Evolutionary conservation across 2,888 invertebrate species (phyloP).

Genomic region (Lumbricus terrestris): DNA sequence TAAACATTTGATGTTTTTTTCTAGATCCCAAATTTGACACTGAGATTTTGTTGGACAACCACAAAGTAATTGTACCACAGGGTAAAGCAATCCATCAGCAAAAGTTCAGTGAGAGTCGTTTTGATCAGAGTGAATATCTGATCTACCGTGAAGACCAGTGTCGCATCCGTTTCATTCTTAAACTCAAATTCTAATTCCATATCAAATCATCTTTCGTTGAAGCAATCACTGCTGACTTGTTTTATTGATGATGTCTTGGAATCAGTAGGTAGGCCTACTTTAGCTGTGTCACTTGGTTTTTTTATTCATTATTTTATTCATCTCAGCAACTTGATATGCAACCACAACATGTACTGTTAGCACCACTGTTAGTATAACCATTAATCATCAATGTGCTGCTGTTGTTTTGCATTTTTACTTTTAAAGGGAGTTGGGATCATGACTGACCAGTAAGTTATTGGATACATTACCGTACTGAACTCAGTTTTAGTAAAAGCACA

Average conservation of each 20-base stretch:
- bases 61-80: slow-evolving; percentile 56
- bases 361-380: too few species aligned
- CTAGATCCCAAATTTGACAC: slow-evolving; percentile 53
- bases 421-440: too few species aligned
- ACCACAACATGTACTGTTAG: too few species aligned
- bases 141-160: slow-evolving; percentile 58
- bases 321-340: too few species aligned
- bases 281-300: neutral
- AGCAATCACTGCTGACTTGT: neutral
- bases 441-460: too few species aligned
- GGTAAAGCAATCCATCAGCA: slow-evolving; percentile 49
- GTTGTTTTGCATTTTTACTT: too few species aligned
- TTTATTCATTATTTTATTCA: too few species aligned
- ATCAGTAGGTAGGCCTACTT: neutral
- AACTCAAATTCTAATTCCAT: slow-evolving; percentile 25
- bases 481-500: too few species aligned
- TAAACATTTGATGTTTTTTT: slow-evolving; percentile 19
- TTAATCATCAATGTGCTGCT: too few species aligned
- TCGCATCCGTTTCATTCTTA: slow-evolving; percentile 55
- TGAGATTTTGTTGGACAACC: slow-evolving; percentile 50
- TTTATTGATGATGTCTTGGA: neutral
- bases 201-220: neutral
- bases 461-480: too few species aligned
- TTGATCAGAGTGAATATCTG: slow-evolving; percentile 58
- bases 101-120: slow-evolving; percentile 43